Percentiles rank a stretch among this genome's conserved stretches.
Conservation (phyloP, 2,888 invertebrate species). For the Copidosoma aretas region DNA sequence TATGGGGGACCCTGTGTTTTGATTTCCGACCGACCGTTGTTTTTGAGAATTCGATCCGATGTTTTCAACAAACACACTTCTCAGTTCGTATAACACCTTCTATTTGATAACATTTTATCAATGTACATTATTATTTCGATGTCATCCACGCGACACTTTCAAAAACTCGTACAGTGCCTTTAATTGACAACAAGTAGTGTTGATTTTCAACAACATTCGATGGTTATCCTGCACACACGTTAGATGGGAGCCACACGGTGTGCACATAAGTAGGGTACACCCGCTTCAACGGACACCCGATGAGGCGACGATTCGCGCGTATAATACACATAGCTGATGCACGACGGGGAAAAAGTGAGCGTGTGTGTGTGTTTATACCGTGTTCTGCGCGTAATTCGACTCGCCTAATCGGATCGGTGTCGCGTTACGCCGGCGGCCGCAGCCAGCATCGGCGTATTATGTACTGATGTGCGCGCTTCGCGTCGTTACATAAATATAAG, state of each 20-base stretch:
- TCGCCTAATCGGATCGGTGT: conserved; percentile 55
- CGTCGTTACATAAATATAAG: neutral
- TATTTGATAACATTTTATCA: too few relatives aligned
- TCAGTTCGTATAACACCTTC: too few relatives aligned
- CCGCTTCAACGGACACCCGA: neutral
- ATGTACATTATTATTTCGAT: too few relatives aligned
- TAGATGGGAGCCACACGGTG: neutral
- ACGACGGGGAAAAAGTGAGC: neutral
- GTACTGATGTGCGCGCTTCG: neutral
- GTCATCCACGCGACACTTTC: too few relatives aligned
- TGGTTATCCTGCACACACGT: too few relatives aligned
- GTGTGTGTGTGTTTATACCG: conserved; percentile 2
- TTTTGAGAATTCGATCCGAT: too few relatives aligned
- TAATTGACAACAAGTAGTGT: too few relatives aligned
- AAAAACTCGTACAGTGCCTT: too few relatives aligned
- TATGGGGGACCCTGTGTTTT: too few relatives aligned
- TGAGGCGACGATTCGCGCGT: neutral
- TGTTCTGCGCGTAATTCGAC: conserved; percentile 49
- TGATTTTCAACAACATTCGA: too few relatives aligned
- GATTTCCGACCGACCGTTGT: too few relatives aligned
- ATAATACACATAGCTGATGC: neutral
- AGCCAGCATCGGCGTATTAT: neutral
- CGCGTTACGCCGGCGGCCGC: conserved; percentile 44
- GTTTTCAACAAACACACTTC: too few relatives aligned
- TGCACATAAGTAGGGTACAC: neutral